These are phyloP conservation scores for Cabera pusaria DNA, from an alignment of 2,888 invertebrate species.

Conservation along the genomic window DNA sequence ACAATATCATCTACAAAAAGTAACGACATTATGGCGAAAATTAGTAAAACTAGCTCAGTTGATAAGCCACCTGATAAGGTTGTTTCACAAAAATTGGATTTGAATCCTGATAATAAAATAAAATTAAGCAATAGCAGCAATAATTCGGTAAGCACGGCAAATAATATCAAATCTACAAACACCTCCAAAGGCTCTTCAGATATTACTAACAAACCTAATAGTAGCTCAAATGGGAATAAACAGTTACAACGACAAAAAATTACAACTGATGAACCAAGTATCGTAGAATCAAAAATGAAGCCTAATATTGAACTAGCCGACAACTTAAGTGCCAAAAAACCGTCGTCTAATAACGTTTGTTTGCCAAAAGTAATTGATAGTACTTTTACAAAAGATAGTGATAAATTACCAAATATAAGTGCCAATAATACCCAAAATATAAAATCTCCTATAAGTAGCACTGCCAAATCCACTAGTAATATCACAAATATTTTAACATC, in stretches of 20 bases:
- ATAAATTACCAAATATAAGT: constrained; percentile 33
- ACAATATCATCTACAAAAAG: constrained; percentile 8
- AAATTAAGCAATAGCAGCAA: constrained; percentile 1
- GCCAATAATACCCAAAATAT: constrained; percentile 27
- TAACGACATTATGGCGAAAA: too few species aligned
- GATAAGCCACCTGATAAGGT: constrained; percentile 15
- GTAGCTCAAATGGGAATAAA: constrained; percentile 36
- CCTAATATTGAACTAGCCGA: constrained; percentile 12
- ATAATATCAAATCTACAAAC: constrained; percentile 15
- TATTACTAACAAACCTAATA: constrained; percentile 16
- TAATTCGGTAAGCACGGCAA: neutral
- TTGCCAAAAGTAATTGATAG: constrained; percentile 22
- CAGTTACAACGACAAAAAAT: constrained; percentile 53
- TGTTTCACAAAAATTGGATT: neutral
- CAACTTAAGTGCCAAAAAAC: constrained; percentile 20
- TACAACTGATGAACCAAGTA: constrained; percentile 35
- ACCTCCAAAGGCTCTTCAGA: constrained; percentile 1
- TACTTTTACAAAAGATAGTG: constrained; percentile 26
- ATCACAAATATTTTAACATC: constrained; percentile 17
- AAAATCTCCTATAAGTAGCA: constrained; percentile 19
- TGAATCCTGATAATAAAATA: neutral
- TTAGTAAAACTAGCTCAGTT: too few species aligned
- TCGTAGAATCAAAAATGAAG: constrained; percentile 28
- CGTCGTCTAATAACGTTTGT: constrained; percentile 11
- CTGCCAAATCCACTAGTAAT: constrained; percentile 16